phyloP scores from a whole-genome alignment of 2,113 vertebrate genomes.

The Cololabis saira region DNA sequence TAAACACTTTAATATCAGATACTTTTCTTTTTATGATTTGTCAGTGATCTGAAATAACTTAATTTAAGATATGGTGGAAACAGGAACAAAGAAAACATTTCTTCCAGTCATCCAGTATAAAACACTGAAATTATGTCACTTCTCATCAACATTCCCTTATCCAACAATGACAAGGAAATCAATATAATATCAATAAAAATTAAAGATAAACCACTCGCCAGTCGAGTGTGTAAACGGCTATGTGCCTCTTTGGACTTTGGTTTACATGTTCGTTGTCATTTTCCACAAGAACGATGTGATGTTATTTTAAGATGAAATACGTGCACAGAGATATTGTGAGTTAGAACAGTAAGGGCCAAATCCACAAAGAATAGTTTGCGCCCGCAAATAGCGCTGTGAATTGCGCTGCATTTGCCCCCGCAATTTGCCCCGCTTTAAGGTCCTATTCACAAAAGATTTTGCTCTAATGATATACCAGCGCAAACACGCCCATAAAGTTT shows the following conservation, averaged over 20 bases:
- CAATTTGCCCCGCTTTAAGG: too few species aligned
- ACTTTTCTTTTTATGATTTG: too few species aligned
- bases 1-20: too few species aligned
- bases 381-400: too few species aligned
- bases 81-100: not conserved
- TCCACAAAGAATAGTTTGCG: too few species aligned
- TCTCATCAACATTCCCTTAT: slow-evolving; percentile 22
- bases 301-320: not conserved
- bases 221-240: not conserved
- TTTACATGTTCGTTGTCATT: slow-evolving; percentile 41
- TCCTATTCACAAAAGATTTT: too few species aligned
- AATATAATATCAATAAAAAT: slow-evolving; percentile 14
- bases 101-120: slow-evolving; percentile 10
- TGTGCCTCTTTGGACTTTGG: slow-evolving; percentile 50
- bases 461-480: too few species aligned
- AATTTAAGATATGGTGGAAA: not conserved
- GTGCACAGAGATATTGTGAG: not conserved
- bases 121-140: slow-evolving; percentile 30
- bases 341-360: too few species aligned
- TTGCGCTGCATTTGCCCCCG: too few species aligned
- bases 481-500: too few species aligned
- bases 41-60: too few species aligned
- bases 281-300: slow-evolving; percentile 28
- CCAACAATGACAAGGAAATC: not conserved
- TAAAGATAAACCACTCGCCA: not conserved